Conservation (phyloP, 1,140 invertebrate genomes). For the Micrasema minimum region DNA sequence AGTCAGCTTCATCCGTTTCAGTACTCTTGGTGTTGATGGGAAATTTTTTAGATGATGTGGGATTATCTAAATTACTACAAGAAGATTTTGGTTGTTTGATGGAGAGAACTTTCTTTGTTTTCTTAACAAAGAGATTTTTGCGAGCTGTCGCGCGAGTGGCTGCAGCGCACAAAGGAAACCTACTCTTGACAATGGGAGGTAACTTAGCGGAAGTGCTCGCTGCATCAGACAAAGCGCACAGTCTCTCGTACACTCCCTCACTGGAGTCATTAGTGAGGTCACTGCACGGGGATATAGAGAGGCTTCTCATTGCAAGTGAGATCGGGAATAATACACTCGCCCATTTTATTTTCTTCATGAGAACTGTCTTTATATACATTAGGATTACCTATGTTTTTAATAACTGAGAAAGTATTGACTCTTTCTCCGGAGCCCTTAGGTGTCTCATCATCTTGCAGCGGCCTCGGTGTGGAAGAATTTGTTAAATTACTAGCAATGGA, state of each 20-base stretch:
- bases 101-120: slow-evolving; percentile 63
- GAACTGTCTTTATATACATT: slow-evolving; percentile 56
- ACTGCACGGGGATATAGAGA: slow-evolving; percentile 65
- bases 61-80: slow-evolving; percentile 8
- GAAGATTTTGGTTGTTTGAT: slow-evolving; percentile 61
- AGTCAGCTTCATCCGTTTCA: neutral
- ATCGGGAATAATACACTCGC: slow-evolving; percentile 62
- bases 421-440: slow-evolving; percentile 50
- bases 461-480: neutral
- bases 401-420: slow-evolving; percentile 62
- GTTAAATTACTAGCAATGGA: neutral
- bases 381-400: slow-evolving; percentile 63
- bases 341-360: slow-evolving; percentile 48
- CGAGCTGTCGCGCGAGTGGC: neutral
- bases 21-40: slow-evolving; percentile 3
- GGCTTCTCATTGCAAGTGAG: slow-evolving; percentile 66
- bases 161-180: slow-evolving; percentile 12
- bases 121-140: slow-evolving; percentile 59
- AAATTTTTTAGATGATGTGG: slow-evolving; percentile 32
- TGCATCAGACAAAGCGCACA: slow-evolving; percentile 38
- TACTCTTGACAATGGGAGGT: slow-evolving; percentile 7
- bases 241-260: slow-evolving; percentile 55
- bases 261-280: slow-evolving; percentile 59
- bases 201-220: slow-evolving; percentile 25
- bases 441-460: neutral